phyloP scores from a whole-genome alignment of 1,140 invertebrate genomes.

The Idris sp. region DNA sequence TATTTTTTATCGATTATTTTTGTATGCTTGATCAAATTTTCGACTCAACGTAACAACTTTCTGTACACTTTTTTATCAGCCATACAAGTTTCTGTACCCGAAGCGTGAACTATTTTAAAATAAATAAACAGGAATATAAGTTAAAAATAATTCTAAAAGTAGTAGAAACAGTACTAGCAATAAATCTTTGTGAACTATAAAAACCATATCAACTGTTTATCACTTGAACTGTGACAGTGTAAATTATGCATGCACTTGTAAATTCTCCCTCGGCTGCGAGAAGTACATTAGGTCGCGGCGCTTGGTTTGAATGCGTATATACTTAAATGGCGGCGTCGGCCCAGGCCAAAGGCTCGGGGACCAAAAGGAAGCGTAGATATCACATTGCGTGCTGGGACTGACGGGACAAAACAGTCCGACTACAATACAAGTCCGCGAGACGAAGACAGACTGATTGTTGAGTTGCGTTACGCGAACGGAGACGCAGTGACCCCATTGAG shows the following conservation, averaged over 20 bases:
- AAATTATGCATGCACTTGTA: constrained; percentile 29
- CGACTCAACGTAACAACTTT: too few species aligned
- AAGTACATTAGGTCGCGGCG: constrained; percentile 16
- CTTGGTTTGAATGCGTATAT: constrained; percentile 22
- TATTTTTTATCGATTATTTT: too few species aligned
- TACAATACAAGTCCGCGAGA: constrained; percentile 71
- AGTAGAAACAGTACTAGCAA: too few species aligned
- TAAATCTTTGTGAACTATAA: too few species aligned
- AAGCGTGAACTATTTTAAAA: too few species aligned
- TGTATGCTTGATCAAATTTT: too few species aligned
- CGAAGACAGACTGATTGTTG: constrained; percentile 49
- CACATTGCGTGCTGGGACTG: constrained; percentile 75
- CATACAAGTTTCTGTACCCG: too few species aligned
- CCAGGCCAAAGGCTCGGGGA: constrained; percentile 59
- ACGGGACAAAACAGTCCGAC: constrained; percentile 76
- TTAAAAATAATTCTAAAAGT: too few species aligned
- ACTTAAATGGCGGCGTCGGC: constrained; percentile 67
- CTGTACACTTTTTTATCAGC: too few species aligned
- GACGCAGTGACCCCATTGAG: constrained; percentile 56
- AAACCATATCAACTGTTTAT: too few species aligned
- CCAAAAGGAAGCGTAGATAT: constrained; percentile 76
- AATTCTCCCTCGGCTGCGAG: constrained; percentile 30
- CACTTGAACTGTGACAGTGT: not conserved
- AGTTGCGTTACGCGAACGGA: constrained; percentile 48
- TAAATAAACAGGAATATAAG: too few species aligned